Evolutionary conservation across 1,140 invertebrate species (phyloP), one percentile per base, ranked within the genome.

Genomic region (Drepana arcuata): DNA sequence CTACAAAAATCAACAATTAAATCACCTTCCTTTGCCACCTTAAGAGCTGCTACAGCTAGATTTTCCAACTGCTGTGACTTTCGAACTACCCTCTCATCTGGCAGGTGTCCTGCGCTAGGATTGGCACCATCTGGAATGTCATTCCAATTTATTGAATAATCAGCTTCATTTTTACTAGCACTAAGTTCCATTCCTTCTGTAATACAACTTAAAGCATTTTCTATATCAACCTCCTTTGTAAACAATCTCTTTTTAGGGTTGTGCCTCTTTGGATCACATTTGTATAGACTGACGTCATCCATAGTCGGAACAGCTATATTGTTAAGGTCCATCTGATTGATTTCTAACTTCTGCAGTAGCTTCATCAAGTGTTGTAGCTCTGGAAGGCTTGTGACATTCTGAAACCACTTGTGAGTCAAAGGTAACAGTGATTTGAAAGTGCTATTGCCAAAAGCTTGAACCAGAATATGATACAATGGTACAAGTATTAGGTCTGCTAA

Each of bases 1-100:
- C 93, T 94, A 79, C 96, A 98, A 79, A 98, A 98, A 71, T 98
- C 96, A 1, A 98, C 93, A 48, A 98, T 95, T 9, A 86, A 79
- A 50, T 88, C 79, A 0, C 80, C 82, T 7, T 80, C 52, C 35
- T 84, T 83, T 0, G 88, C 91, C 27, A 96, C 71, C 28, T 88
- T 87, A 1, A 92, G 63, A 0, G 95, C 90, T 12, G 93, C 90
- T 60, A 90, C 89, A n/a, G 89, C 89, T 43, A 99, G 81, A 67
- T 94, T 97, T 75, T 96, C 91, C 14, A 99, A 65, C 69, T 99
- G 96, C 48, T 96, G 88, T 28, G 90, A 91, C 84, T 99, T 99
- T 39, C 93, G 86, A 14, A 87, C 64, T 2, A 91, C 78, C 28
- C 96, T 87, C 10, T 87, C 85, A 50, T 85, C 72, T 7, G 96